Evolutionary conservation across 2,888 invertebrate species (phyloP), one percentile per base, ranked within the genome.

Genomic region (Pocota personata): DNA sequence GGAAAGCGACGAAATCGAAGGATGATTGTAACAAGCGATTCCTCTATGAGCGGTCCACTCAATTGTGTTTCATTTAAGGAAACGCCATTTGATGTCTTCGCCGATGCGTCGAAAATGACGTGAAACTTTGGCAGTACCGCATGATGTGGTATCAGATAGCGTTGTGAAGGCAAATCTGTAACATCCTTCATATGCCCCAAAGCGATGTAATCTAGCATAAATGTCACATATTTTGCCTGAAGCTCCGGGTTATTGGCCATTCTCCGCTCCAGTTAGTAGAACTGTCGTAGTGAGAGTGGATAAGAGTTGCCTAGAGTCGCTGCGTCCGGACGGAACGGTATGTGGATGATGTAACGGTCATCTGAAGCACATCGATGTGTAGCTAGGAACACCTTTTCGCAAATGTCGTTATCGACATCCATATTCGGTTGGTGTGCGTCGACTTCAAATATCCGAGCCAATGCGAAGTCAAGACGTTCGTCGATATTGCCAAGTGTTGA

Each of bases 1-100:
- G 50, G 35, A 60, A 87, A 83, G 5, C 62, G 43, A 19, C 89
- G 64, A 30, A 88, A 88, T 3, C 87, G 80, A 12, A 80, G 12
- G 21, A 89, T 87, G 6, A 89, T 84, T 10, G 86, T 50, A 12
- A 32, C 14, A n/a, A 66, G 35, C 21, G 35, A 50, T 21, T 66
- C 50, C 21, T 66, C 35, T 66, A 48, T 66, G 62, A 66, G 66
- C 32, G 19, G 67, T 52, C 67, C 67, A 27, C 67, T 52, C 52
- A 67, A 14, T 52, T 67, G 52, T 24, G 67, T 67, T 3, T 67
- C 52, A 37, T 67, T 67, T 10, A 67, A 24, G 0, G 52, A 69
- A 55, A 69, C 55, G 52, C 52, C 52, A 67, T 52, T 69, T 52
- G 55, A 69, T 69, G 52, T 69, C 19, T n/a, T n/a, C n/a, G n/a